Evolutionary conservation across 2,113 vertebrate genomes (phyloP).

Genomic region (Podilymbus podiceps): DNA sequence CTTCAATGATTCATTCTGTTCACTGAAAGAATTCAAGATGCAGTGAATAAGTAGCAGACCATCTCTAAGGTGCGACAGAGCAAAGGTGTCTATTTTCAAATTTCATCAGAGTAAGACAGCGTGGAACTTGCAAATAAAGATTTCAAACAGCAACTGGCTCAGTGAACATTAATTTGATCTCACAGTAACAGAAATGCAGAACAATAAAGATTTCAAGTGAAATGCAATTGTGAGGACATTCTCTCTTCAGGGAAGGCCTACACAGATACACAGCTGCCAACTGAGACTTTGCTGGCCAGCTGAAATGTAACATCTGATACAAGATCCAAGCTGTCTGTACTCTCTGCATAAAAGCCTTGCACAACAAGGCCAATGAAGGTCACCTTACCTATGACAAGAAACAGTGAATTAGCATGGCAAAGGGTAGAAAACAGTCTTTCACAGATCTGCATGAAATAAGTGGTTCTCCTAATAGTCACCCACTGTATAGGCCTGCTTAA

Average conservation of each 20-base stretch:
- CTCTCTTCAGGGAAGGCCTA: background rate
- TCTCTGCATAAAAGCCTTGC: background rate
- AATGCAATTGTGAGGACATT: background rate
- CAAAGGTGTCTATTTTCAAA: background rate
- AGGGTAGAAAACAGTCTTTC: background rate
- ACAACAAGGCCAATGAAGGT: background rate
- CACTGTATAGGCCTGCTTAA: background rate
- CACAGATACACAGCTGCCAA: background rate
- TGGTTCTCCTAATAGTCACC: background rate
- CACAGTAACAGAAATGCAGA: background rate
- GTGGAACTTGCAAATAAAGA: background rate
- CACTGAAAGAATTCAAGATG: background rate
- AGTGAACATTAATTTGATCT: background rate
- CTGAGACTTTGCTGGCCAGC: background rate
- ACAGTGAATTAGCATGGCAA: background rate
- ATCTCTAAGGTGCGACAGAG: background rate
- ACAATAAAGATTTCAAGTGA: background rate
- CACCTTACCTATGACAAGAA: background rate
- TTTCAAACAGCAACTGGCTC: background rate
- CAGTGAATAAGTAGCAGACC: background rate
- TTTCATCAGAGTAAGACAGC: background rate
- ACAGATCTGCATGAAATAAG: background rate
- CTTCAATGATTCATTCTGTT: background rate
- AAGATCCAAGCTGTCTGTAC: background rate
- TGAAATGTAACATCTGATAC: background rate